phyloP scores from a whole-genome alignment of 2,888 invertebrate genomes.

The Callimorpha dominula region DNA sequence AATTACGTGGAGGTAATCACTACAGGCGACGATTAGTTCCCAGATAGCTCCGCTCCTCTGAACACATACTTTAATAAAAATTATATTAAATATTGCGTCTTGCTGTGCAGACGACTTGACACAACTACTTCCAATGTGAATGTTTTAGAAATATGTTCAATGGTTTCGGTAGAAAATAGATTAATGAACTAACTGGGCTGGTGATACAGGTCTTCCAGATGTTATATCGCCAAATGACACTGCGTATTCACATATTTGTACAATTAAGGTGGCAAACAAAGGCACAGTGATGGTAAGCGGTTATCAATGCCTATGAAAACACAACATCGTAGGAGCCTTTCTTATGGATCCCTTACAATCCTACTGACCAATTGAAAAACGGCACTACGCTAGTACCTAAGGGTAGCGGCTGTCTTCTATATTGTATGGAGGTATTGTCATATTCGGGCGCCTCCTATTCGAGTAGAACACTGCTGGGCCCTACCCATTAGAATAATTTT shows the following conservation, averaged over 20 bases:
- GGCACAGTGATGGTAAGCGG: too few species aligned
- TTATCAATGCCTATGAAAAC: too few species aligned
- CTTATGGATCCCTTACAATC: not conserved
- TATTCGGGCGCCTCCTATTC: too few species aligned
- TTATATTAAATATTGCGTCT: constrained; percentile 79
- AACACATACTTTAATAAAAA: constrained; percentile 82
- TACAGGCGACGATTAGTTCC: constrained; percentile 81
- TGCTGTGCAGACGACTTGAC: constrained; percentile 40
- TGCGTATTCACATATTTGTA: not conserved
- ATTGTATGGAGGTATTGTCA: too few species aligned
- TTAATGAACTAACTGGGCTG: not conserved
- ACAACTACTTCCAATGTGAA: not conserved
- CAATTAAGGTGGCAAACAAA: not conserved
- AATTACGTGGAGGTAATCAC: constrained; percentile 83
- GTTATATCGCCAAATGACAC: not conserved
- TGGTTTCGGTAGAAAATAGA: too few species aligned
- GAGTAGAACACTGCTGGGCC: too few species aligned
- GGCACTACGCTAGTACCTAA: not conserved
- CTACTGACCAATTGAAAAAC: too few species aligned
- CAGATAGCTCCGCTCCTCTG: constrained; percentile 81
- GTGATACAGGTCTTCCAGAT: not conserved
- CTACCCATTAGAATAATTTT: too few species aligned
- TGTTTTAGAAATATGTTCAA: not conserved
- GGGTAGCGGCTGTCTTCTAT: not conserved
- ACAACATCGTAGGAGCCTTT: not conserved